Base-by-base conservation (phyloP, 1,140 invertebrate species). In the Drosophila prosaltans region DNA sequence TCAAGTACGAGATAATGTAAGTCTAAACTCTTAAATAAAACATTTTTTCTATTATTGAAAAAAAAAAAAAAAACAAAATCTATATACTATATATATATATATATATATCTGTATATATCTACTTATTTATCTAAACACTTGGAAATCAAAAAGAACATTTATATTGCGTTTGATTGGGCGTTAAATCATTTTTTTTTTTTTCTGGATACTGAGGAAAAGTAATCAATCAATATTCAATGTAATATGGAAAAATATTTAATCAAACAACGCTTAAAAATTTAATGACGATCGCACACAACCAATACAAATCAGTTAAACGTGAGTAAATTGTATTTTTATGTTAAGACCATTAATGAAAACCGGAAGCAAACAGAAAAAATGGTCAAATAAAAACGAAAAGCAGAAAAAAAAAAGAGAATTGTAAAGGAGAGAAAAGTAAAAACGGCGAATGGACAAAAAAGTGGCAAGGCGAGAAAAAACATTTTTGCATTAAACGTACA, bases 311-410 rank as follows among this genome's bases (percentile, higher is more conserved):
- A 82, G 83, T 88, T 86, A 86, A 86, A 86, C 69, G 83, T 77
- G 83, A 86, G 82, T 80, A 86, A 86, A 86, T 86, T 86, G 82
- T 86, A 86, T 86, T 86, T 86, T 86, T 88, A 86, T 86, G 82
- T 86, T 88, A 88, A 86, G 80, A 80, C 82, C 83, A 86, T 86
- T 86, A 86, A 86, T 86, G 83, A 86, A 86, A 86, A 86, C 72
- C 83, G 76, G 79, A 86, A 80, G 79, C 83, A 88, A 86, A 82
- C 82, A 86, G 69, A 86, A 63, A 63, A 45, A 62, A 45, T 43
- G 41, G 39, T 58, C 69, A 66, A 84, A 77, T 68, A 74, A 66
- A 77, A 43, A 39, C 41, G 73, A 55, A 16, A 26, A 40, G 40
- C 54, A 66, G 45, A 43, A 57, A 8, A 51, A 51, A 26, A 3